Conservation (phyloP, 2,797 vertebrate species). For the Coregonus sp. region DNA sequence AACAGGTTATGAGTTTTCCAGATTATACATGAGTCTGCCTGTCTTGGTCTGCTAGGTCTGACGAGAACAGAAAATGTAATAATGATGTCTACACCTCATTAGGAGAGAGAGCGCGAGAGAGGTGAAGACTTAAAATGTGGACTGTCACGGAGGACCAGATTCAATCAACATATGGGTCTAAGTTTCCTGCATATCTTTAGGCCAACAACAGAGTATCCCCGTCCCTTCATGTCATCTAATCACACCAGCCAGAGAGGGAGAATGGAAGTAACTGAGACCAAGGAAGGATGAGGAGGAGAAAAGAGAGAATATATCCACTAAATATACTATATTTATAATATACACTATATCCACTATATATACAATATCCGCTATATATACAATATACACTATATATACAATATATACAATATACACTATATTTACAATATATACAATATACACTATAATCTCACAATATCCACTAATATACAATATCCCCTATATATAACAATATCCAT, state of each 20-base stretch:
- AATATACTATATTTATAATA: no score
- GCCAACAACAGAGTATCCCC: background rate
- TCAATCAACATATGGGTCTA: background rate
- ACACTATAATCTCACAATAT: no score
- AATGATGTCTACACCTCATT: slow-evolving; percentile 8
- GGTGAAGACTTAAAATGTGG: background rate
- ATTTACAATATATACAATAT: no score
- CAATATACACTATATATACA: no score
- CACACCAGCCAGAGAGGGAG: background rate
- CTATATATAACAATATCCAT: no score
- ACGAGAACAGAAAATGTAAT: background rate
- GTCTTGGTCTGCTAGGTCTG: background rate
- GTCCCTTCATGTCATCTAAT: background rate
- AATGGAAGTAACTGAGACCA: background rate
- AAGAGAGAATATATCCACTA: slow-evolving; percentile 17
- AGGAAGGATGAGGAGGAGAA: background rate
- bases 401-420: no score
- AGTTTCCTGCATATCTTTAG: background rate
- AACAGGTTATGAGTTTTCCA: background rate
- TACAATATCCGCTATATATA: no score
- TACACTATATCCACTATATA: no score
- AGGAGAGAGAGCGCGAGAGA: background rate
- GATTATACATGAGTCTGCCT: background rate
- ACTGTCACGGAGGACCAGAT: background rate
- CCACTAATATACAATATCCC: no score